Percentiles rank a stretch among this genome's conserved stretches.
Conservation (phyloP, 2,888 invertebrate genomes). For the Chloroclysta siterata region DNA sequence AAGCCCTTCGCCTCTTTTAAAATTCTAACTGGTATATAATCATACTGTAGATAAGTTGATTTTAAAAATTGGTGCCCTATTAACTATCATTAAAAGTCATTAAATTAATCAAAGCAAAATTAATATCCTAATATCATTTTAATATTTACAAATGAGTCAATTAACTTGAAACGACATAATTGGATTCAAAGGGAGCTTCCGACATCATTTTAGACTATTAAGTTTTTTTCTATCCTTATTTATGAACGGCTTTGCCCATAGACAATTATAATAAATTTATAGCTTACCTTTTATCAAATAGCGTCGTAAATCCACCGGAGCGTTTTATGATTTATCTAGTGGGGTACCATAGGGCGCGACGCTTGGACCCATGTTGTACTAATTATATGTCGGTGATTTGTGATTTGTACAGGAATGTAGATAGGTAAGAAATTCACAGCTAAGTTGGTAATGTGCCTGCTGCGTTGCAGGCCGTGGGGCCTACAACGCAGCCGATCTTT, state of each 20-base stretch:
- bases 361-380: slow-evolving; percentile 40
- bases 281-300: slow-evolving; percentile 41
- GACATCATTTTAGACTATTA: slow-evolving; percentile 27
- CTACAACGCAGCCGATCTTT: too few relatives aligned
- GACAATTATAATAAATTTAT: slow-evolving; percentile 43
- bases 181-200: slow-evolving; percentile 34
- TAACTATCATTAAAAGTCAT: slow-evolving; percentile 11
- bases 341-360: slow-evolving; percentile 43
- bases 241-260: slow-evolving; percentile 32
- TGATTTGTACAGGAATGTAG: slow-evolving; percentile 35
- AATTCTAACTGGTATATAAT: too few relatives aligned
- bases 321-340: slow-evolving; percentile 41
- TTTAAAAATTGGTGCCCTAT: too few relatives aligned
- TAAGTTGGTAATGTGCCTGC: too few relatives aligned
- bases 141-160: slow-evolving; percentile 35
- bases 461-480: too few relatives aligned
- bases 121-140: slow-evolving; percentile 22
- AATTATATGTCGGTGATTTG: slow-evolving; percentile 31
- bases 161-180: slow-evolving; percentile 20
- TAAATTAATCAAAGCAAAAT: slow-evolving; percentile 1
- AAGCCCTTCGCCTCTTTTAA: too few relatives aligned
- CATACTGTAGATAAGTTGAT: too few relatives aligned
- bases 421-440: neutral
- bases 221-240: slow-evolving; percentile 28
- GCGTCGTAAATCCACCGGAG: slow-evolving; percentile 39